Percentiles rank a stretch among this genome's conserved stretches.
Conservation (phyloP, 2,797 vertebrate species). For the Gymnothorax reevesii region DNA sequence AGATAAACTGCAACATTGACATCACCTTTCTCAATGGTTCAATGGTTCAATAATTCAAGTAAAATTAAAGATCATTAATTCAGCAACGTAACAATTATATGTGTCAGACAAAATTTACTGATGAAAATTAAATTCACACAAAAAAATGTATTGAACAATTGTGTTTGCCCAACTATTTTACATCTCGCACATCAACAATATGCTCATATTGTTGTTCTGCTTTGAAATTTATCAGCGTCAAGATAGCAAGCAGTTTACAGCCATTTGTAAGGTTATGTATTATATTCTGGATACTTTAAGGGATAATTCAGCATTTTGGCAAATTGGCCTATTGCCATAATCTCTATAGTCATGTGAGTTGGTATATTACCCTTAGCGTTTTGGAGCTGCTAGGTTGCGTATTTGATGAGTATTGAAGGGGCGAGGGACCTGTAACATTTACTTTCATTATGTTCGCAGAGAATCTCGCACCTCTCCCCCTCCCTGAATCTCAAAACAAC, state of each 20-base stretch:
- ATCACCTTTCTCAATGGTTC: neutral
- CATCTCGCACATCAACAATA: neutral
- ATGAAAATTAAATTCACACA: neutral
- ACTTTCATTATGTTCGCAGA: no score
- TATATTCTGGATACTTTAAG: neutral
- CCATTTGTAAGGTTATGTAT: neutral
- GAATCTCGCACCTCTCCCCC: no score
- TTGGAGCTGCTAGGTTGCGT: no score
- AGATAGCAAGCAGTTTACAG: neutral
- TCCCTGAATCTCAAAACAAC: no score
- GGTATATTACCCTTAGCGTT: no score
- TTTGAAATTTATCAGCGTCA: neutral
- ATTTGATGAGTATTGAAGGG: no score
- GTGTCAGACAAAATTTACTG: neutral
- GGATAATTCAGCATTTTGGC: neutral
- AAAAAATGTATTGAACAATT: neutral
- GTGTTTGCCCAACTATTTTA: neutral
- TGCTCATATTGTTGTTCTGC: neutral
- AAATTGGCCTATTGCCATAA: no score
- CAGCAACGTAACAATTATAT: neutral
- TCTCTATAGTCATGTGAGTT: no score
- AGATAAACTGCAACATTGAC: no score
- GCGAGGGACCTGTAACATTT: no score
- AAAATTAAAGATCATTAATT: neutral
- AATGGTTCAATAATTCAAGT: neutral